Conservation (phyloP, 2,797 vertebrate genomes). For the Mus spretus region DNA sequence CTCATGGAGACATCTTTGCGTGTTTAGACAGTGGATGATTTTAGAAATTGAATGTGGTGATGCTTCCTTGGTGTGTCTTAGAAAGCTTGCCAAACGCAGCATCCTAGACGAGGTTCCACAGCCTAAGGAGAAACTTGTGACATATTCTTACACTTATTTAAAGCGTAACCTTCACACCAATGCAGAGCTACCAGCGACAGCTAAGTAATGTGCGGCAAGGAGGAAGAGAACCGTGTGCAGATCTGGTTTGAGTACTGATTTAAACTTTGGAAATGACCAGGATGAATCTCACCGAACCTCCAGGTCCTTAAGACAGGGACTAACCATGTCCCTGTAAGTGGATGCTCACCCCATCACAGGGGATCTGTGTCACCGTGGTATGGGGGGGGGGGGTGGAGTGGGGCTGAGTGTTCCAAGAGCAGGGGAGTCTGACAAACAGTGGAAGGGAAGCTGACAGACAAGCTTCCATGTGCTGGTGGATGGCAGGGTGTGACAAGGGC, state of each 20-base stretch:
- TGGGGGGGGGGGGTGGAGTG: background rate
- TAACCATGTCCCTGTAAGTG: background rate
- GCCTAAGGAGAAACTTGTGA: background rate
- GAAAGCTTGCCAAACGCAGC: background rate
- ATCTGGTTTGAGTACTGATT: background rate
- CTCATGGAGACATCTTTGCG: background rate
- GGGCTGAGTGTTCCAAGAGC: background rate
- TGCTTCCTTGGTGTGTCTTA: background rate
- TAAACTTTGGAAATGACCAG: background rate
- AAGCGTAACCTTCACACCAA: background rate
- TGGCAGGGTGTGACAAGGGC: fast-evolving
- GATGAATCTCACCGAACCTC: background rate
- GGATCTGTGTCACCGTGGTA: background rate
- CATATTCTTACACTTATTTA: background rate
- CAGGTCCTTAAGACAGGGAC: background rate
- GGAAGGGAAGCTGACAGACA: background rate
- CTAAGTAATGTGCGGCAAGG: background rate
- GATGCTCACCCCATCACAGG: background rate
- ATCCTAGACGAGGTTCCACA: background rate
- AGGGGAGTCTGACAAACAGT: fast-evolving
- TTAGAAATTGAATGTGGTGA: background rate
- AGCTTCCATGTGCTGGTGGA: background rate
- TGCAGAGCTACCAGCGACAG: background rate
- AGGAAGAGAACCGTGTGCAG: background rate
- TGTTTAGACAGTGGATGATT: background rate